Evolutionary conservation across 1,140 invertebrate species (phyloP), one percentile per base, ranked within the genome.

Genomic region (Centruroides sculpturatus): DNA sequence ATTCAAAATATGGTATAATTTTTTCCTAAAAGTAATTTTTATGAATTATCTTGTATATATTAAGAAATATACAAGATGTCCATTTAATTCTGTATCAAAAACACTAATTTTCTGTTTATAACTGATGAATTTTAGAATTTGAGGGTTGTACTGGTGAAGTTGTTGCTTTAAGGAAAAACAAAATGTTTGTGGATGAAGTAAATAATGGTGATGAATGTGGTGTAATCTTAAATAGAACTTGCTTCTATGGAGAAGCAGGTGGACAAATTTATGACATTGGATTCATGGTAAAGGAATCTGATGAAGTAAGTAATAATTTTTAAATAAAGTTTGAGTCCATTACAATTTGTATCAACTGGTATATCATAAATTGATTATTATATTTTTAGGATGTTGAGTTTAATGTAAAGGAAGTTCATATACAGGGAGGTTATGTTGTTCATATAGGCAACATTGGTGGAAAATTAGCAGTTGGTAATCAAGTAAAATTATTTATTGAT

Each of bases 241-340:
- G 72, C 65, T 98, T 98, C 74, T 89, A 82, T 72, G 94, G 94
- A 8, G 96, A 99, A 75, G 90, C 95, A 77, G 97, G 97, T 68
- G 97, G 97, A 12, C 97, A 99, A 78, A 93, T 98, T 66, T 95
- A 85, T 74, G 97, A 99, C 75, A 90, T 93, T 73, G 97, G 96
- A 23, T 95, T 89, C 67, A 82, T 99, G 70, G 84, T 87, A 1
- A 96, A 95, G 79, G 74, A 81, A 23, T 82, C 82, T 55, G 87
- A 92, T 75, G 88, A 92, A 68, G 81, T 80, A 71, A 68, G 65
- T 64, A 34, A 63, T 35, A 5, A 53, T 53, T 53, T 53, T 6
- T 53, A 6, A 7, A 53, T 53, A 53, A 23, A 53, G 23, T 23
- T 23, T 23, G 23, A 23, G 23, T 23, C 23, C 23, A 23, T 23